phyloP scores from a whole-genome alignment of 2,113 vertebrate species.

The Sinocyclocheilus maitianheensis region DNA sequence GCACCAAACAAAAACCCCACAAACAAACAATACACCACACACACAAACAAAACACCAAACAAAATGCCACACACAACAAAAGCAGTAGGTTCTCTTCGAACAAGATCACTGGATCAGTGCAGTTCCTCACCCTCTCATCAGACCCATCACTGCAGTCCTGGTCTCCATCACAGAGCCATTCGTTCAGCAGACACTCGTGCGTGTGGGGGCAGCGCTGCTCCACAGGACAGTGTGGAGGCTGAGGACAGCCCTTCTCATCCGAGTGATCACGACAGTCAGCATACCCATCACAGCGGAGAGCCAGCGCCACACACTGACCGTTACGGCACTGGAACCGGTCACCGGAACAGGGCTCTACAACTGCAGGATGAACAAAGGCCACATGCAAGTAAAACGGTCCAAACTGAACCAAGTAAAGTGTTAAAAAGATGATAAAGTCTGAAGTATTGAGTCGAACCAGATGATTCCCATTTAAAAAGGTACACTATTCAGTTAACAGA shows the following conservation, averaged over 20 bases:
- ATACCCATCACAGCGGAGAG: constrained; percentile 83
- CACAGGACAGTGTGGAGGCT: constrained; percentile 64
- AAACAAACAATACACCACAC: no score
- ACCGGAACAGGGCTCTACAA: constrained; percentile 55
- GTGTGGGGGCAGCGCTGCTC: constrained; percentile 75
- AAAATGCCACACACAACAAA: neutral
- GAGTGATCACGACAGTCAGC: constrained; percentile 84
- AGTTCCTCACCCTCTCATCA: no score
- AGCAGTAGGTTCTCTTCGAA: neutral
- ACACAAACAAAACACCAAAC: neutral
- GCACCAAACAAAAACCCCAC: no score
- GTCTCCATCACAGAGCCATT: constrained; percentile 86
- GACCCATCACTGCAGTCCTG: constrained; percentile 74
- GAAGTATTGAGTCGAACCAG: neutral
- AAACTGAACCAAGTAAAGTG: neutral
- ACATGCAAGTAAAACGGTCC: neutral
- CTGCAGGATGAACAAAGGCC: neutral
- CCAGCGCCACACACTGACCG: constrained; percentile 75
- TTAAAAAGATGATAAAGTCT: neutral
- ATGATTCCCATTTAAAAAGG: neutral
- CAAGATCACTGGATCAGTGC: no score
- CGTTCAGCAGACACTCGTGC: constrained; percentile 80
- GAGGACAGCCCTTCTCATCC: constrained; percentile 81
- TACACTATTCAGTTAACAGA: neutral
- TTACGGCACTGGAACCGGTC: constrained; percentile 74